These are phyloP conservation scores for Drosophila trapezifrons DNA, from an alignment of 1,140 invertebrate genomes.

Conservation along the genomic window DNA sequence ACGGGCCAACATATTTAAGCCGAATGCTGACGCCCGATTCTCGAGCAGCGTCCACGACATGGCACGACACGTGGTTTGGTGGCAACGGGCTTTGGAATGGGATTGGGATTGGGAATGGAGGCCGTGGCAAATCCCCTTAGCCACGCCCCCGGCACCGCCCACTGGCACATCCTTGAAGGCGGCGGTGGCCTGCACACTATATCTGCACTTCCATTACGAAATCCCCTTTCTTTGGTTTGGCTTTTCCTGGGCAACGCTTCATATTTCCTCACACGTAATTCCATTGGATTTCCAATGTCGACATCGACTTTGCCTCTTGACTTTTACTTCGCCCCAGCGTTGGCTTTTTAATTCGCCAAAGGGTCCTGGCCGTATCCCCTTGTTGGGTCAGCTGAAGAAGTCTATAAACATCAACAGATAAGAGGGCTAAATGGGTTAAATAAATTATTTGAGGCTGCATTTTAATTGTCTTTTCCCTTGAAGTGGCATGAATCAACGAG, in stretches of 20 bases:
- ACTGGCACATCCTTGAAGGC: slow-evolving; percentile 61
- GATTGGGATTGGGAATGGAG: slow-evolving; percentile 4
- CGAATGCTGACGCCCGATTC: slow-evolving; percentile 57
- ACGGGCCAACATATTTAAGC: slow-evolving; percentile 75
- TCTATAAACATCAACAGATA: slow-evolving; percentile 41
- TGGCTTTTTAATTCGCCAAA: slow-evolving; percentile 43
- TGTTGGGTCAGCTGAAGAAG: slow-evolving; percentile 27
- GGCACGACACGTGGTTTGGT: slow-evolving; percentile 73
- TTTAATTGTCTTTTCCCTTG: slow-evolving; percentile 31
- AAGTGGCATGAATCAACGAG: background rate
- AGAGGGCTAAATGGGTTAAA: slow-evolving; percentile 41
- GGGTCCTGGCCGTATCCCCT: slow-evolving; percentile 2
- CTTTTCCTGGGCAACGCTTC: slow-evolving; percentile 48
- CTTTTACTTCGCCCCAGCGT: slow-evolving; percentile 33
- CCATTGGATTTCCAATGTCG: slow-evolving; percentile 57
- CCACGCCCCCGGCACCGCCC: slow-evolving; percentile 54
- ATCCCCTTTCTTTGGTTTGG: slow-evolving; percentile 50
- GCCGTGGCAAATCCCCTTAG: slow-evolving; percentile 67
- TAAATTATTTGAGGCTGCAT: slow-evolving; percentile 32
- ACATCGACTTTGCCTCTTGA: slow-evolving; percentile 51
- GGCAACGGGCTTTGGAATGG: slow-evolving; percentile 9
- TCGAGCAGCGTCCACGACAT: slow-evolving; percentile 50
- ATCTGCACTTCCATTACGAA: slow-evolving; percentile 56
- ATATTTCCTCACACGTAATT: slow-evolving; percentile 75
- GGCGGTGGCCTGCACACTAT: slow-evolving; percentile 49